Percentiles rank a stretch among this genome's conserved stretches.
These are phyloP conservation scores for Amorpha juglandis DNA, from an alignment of 2,888 invertebrate genomes.

Conservation along the genomic window DNA sequence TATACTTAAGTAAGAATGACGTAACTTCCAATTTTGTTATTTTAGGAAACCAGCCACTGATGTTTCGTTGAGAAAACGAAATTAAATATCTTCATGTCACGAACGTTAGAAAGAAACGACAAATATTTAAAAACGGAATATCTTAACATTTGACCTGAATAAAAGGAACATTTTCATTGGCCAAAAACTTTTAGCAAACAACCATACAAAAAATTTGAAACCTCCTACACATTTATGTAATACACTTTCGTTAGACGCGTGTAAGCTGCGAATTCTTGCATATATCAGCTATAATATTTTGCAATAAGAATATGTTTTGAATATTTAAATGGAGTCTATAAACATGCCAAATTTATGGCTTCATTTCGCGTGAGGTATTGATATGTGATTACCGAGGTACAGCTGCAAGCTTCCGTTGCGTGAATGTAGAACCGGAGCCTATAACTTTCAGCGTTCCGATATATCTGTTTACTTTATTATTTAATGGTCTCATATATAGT, in stretches of 20 bases:
- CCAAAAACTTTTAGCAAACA: constrained; percentile 1
- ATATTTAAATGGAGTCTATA: constrained; percentile 24
- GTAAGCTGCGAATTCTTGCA: constrained; percentile 18
- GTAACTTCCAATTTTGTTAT: neutral
- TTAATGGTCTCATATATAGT: too few relatives aligned
- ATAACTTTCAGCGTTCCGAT: neutral
- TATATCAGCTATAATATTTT: constrained; percentile 22
- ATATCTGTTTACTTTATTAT: neutral
- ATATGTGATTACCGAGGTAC: constrained; percentile 25
- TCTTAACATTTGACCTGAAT: constrained; percentile 10
- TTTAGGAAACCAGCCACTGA: neutral
- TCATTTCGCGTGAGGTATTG: constrained; percentile 37
- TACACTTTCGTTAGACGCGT: constrained; percentile 12
- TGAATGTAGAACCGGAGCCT: neutral
- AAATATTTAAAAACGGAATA: constrained; percentile 3
- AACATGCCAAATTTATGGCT: constrained; percentile 32
- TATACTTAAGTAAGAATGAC: neutral
- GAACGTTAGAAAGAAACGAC: constrained; percentile 1
- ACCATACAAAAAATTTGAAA: constrained; percentile 13
- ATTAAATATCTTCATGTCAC: neutral
- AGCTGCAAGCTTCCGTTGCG: constrained; percentile 27
- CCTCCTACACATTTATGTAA: constrained; percentile 20
- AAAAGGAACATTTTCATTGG: constrained; percentile 4
- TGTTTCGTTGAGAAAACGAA: neutral
- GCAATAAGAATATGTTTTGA: constrained; percentile 24